phyloP scores from a whole-genome alignment of 2,888 invertebrate species.

The Octodonta nipae region DNA sequence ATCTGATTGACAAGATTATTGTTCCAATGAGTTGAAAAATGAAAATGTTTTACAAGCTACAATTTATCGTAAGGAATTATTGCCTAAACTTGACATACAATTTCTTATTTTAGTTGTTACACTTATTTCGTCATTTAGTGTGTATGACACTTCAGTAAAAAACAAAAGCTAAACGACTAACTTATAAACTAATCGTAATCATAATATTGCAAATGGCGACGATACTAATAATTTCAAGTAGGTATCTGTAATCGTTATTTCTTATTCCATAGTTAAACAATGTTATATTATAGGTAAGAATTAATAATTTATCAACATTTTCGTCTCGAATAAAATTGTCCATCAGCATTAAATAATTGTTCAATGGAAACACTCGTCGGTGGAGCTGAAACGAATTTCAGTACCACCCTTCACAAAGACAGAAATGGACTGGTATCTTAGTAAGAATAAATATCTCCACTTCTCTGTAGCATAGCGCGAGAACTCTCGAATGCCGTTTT shows the following conservation, averaged over 20 bases:
- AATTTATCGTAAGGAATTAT: too few relatives aligned
- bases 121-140: too few relatives aligned
- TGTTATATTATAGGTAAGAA: neutral
- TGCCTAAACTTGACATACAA: too few relatives aligned
- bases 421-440: neutral
- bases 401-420: neutral
- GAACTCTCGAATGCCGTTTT: neutral
- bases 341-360: neutral
- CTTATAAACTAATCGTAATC: neutral
- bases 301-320: neutral
- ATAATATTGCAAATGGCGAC: neutral
- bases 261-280: too few relatives aligned
- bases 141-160: neutral
- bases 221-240: neutral
- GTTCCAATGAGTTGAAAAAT: too few relatives aligned
- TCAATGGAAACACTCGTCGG: neutral
- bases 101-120: too few relatives aligned
- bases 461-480: neutral
- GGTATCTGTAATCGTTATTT: neutral
- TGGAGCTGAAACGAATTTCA: neutral
- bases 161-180: neutral
- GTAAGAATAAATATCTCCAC: neutral
- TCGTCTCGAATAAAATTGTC: neutral
- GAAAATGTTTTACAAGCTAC: too few relatives aligned
- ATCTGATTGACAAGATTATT: too few relatives aligned